phyloP scores from a whole-genome alignment of 2,888 invertebrate genomes.

The Seira ritae region DNA sequence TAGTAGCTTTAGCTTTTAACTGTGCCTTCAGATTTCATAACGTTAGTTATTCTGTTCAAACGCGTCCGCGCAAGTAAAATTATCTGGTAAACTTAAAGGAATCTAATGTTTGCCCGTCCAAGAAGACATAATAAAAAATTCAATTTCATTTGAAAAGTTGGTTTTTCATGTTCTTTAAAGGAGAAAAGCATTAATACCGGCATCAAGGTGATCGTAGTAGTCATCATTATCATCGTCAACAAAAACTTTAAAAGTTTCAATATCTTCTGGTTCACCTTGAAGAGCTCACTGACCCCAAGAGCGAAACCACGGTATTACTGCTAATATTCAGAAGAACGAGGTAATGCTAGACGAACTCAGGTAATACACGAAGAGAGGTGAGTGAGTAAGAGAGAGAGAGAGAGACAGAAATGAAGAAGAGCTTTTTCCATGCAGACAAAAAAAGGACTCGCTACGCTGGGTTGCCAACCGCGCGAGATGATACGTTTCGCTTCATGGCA shows the following conservation, averaged over 20 bases:
- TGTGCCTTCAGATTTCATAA: no score
- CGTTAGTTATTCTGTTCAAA: no score
- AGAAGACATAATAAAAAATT: not conserved
- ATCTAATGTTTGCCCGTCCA: not conserved
- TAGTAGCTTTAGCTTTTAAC: no score
- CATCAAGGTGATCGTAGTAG: not conserved
- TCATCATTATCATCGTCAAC: slow-evolving; percentile 40
- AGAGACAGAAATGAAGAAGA: slow-evolving; percentile 21
- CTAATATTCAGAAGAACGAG: not conserved
- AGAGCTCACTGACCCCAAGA: slow-evolving; percentile 73
- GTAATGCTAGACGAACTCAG: not conserved
- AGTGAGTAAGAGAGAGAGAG: no score
- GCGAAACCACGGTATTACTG: slow-evolving; percentile 4
- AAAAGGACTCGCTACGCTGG: not conserved
- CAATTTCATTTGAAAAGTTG: not conserved
- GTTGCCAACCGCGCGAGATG: not conserved
- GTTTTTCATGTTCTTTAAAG: not conserved
- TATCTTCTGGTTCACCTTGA: slow-evolving; percentile 73
- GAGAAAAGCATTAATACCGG: not conserved
- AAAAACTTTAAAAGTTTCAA: slow-evolving; percentile 59
- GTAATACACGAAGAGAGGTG: slow-evolving; percentile 34
- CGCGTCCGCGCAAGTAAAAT: not conserved
- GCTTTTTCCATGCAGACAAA: not conserved
- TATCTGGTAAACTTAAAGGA: not conserved
- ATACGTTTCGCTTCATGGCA: not conserved